Conservation (phyloP, 2,113 vertebrate genomes). For the Ailurus styani region DNA sequence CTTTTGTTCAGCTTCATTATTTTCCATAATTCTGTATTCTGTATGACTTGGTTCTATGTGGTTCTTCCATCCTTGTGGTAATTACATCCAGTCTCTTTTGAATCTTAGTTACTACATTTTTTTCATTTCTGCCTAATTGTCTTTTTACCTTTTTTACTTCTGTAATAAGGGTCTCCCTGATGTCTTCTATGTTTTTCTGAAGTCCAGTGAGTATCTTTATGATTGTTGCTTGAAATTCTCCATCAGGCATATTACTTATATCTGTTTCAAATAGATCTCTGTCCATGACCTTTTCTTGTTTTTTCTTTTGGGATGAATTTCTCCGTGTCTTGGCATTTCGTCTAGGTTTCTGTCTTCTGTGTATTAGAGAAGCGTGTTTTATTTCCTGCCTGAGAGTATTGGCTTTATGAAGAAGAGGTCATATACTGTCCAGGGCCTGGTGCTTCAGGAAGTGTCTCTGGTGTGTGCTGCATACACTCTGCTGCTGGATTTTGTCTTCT, state of each 20-base stretch:
- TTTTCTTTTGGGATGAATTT: neutral
- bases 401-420: neutral
- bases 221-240: neutral
- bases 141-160: neutral
- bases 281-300: neutral
- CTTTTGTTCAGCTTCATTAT: neutral
- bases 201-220: neutral
- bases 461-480: neutral
- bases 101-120: neutral
- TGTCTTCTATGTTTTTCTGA: neutral
- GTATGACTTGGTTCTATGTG: neutral
- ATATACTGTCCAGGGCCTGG: neutral
- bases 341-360: neutral
- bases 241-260: neutral
- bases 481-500: neutral
- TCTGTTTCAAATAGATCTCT: neutral
- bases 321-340: neutral
- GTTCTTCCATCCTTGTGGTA: neutral
- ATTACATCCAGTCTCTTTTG: neutral
- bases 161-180: neutral
- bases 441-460: neutral
- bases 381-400: neutral
- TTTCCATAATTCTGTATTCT: neutral
- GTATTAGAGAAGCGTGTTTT: neutral
- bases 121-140: neutral